Conservation (phyloP, 92 coral and sea anemone species). For the Hydrozoanthus gracilis region DNA sequence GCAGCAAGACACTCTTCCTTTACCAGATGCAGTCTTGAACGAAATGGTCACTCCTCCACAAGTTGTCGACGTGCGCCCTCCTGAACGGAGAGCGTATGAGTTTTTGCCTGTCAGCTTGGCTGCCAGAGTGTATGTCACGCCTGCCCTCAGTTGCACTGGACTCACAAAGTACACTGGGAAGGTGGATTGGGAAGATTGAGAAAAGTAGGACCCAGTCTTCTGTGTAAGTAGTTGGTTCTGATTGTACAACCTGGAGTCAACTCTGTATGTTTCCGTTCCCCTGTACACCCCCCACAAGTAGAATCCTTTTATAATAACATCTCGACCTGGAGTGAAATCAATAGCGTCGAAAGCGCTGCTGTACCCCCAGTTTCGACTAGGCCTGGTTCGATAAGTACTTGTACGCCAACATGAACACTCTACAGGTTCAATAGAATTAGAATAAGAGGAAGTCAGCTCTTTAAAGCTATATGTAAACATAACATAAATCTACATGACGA, state of each 20-base stretch:
- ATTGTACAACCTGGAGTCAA: conserved; percentile 43
- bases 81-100: background rate
- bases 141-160: conserved; percentile 23
- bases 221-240: conserved; percentile 47
- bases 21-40: too few species aligned
- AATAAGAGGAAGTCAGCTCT: too few species aligned
- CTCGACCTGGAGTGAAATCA: conserved; percentile 39
- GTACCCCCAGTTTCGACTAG: background rate
- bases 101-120: background rate
- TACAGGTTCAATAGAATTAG: background rate
- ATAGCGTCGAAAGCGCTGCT: conserved; percentile 15
- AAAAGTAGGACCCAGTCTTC: conserved; percentile 50
- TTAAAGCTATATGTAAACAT: too few species aligned
- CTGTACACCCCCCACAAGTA: conserved; percentile 39
- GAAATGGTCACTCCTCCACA: too few species aligned
- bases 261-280: conserved; percentile 26
- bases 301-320: conserved; percentile 29
- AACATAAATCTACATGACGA: too few species aligned
- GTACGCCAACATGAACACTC: conserved; percentile 50
- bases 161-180: conserved; percentile 51
- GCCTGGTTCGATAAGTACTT: background rate
- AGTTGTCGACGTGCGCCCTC: too few species aligned
- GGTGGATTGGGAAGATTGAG: conserved; percentile 19
- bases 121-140: conserved; percentile 43
- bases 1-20: too few species aligned